These are phyloP conservation scores for Rana temporaria DNA, from an alignment of 2,113 vertebrate genomes.

Conservation along the genomic window DNA sequence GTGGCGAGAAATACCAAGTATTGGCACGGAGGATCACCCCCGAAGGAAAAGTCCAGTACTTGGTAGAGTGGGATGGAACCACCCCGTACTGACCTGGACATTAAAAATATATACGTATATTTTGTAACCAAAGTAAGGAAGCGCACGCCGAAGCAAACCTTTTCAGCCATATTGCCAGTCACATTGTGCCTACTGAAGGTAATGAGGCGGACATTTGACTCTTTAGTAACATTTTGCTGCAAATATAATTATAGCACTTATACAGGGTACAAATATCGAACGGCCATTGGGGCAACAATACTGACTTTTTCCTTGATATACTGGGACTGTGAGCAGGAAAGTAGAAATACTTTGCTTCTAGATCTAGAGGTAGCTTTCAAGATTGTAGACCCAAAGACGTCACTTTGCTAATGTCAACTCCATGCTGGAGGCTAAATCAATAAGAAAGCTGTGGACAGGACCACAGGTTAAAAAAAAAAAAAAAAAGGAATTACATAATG, in stretches of 20 bases:
- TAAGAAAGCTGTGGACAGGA: too few species aligned
- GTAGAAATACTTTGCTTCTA: too few species aligned
- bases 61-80: constrained; percentile 94
- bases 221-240: neutral
- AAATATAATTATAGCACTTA: constrained; percentile 28
- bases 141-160: too few species aligned
- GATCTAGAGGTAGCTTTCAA: too few species aligned
- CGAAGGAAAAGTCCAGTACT: constrained; percentile 92
- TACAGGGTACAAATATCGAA: constrained; percentile 25
- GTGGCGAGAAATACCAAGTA: constrained; percentile 92
- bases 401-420: neutral
- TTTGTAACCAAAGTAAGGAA: constrained; percentile 4
- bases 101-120: neutral
- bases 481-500: too few species aligned
- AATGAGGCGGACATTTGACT: neutral
- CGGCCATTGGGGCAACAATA: neutral
- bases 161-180: too few species aligned
- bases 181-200: neutral
- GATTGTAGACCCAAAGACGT: neutral
- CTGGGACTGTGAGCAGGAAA: neutral
- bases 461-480: too few species aligned
- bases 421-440: too few species aligned
- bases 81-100: constrained; percentile 83
- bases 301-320: neutral
- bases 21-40: constrained; percentile 87